Evolutionary conservation across 1,140 invertebrate genomes (phyloP).

Genomic region (Pinna nobilis): DNA sequence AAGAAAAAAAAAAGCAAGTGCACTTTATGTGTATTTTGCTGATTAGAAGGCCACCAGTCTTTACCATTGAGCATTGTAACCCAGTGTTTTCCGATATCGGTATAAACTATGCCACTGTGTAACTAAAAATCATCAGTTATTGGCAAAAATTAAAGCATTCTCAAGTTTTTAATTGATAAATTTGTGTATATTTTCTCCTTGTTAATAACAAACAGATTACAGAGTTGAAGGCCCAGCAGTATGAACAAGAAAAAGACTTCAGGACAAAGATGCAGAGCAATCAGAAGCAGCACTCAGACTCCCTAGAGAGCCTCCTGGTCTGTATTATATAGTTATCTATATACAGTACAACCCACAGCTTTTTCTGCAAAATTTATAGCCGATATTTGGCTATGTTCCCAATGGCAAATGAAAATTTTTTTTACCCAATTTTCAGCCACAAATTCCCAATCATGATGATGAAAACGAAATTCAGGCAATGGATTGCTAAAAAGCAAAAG

Average conservation of each 20-base stretch:
- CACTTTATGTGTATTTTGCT: no score
- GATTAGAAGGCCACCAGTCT: not conserved
- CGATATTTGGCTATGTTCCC: no score
- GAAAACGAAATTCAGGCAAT: no score
- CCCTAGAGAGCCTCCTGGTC: constrained; percentile 85
- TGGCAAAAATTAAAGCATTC: not conserved
- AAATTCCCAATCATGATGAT: no score
- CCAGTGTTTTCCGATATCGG: not conserved
- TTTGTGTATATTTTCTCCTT: constrained; percentile 1
- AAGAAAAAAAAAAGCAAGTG: no score
- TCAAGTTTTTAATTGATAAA: not conserved
- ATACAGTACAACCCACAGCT: no score
- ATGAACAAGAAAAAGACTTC: constrained; percentile 89
- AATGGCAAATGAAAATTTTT: no score
- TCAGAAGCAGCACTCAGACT: constrained; percentile 87
- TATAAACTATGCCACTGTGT: not conserved
- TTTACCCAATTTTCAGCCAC: not conserved
- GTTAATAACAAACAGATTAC: constrained; percentile 83
- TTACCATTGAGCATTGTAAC: not conserved
- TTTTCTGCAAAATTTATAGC: no score
- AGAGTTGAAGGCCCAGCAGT: constrained; percentile 93
- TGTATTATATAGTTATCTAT: constrained; percentile 73
- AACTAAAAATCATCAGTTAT: not conserved
- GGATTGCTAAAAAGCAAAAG: no score
- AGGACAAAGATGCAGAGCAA: constrained; percentile 88